These are phyloP conservation scores for Phaenicophaeus curvirostris DNA, from an alignment of 2,797 vertebrate genomes.

Conservation along the genomic window DNA sequence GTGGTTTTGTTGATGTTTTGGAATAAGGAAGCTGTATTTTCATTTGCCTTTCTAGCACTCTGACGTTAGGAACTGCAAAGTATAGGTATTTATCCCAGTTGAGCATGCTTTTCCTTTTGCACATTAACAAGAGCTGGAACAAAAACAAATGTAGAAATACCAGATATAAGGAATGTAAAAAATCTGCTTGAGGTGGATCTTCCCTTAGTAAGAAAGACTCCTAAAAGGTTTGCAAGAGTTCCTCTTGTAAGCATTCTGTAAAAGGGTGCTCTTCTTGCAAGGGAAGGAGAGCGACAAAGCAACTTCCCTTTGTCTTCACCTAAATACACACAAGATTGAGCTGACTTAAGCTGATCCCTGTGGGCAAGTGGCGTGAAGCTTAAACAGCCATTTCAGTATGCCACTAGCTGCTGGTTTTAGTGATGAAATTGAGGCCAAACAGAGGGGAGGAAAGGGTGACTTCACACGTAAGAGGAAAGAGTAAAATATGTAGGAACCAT, in stretches of 20 bases:
- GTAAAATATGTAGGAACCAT: not conserved
- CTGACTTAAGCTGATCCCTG: not conserved
- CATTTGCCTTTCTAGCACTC: not conserved
- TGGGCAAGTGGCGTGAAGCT: not conserved
- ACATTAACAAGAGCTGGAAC: not conserved
- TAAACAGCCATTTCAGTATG: not conserved
- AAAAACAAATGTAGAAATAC: not conserved
- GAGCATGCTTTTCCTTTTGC: not conserved
- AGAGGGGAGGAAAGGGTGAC: not conserved
- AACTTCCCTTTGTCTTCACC: not conserved
- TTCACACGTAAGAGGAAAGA: not conserved
- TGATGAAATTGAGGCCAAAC: not conserved
- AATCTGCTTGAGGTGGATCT: no score
- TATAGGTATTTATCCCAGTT: not conserved
- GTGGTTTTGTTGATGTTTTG: not conserved
- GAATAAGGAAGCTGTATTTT: not conserved
- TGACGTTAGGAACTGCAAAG: not conserved
- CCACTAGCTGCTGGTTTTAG: not conserved
- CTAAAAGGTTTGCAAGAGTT: not conserved
- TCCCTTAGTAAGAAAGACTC: not conserved
- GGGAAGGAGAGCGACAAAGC: not conserved
- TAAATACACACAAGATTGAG: not conserved
- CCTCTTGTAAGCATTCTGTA: not conserved
- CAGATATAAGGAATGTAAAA: not conserved
- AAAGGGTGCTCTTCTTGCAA: not conserved